Evolutionary conservation across 1,140 invertebrate species (phyloP), one percentile per base, ranked within the genome.

Genomic region (Drosophila jambulina): DNA sequence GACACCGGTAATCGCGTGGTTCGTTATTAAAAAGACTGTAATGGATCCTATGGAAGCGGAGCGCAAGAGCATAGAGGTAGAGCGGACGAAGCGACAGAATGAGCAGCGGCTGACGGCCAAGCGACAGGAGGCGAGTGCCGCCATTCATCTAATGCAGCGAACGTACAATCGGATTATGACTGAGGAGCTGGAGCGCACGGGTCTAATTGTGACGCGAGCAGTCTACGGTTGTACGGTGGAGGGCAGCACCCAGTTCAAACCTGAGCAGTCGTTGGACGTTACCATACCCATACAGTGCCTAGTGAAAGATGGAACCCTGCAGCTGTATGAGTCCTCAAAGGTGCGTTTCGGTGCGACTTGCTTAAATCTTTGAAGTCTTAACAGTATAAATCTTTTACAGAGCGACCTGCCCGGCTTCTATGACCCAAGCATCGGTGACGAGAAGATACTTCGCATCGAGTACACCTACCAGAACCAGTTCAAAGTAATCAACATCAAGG

Each of bases 321-420:
- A 97, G 48, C 93, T 99, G 29, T 96, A 98, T 70, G 96, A 97
- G 79, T 95, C 96, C 19, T 96, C 96, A 27, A 99, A 99, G 95
- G 98, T 99, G 93, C 85, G 76, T 27, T 29, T 6, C 6, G 0
- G 1, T 2, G 21, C 7, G 4, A 51, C 2, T 15, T 36, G 0
- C 0, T 12, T 13, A 2, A 2, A 7, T 25, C n/a, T 36, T n/a
- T 13, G 0, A 0, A 25, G 4, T 12, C 1, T 17, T 38, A 56
- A 56, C 5, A 0, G 9, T n/a, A 2, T 25, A 4, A 3, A 27
- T 40, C 0, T 13, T 13, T 69, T 58, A 3, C 93, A 99, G 98
- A 96, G 96, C 91, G 97, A 99, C 91, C 93, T 99, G 56, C 97
- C 98, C 38, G 99, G 99, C 29, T 99, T 99, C 93, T 99, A 97